These are phyloP conservation scores for Oxytorus armatus DNA, from an alignment of 2,888 invertebrate species.

Conservation along the genomic window DNA sequence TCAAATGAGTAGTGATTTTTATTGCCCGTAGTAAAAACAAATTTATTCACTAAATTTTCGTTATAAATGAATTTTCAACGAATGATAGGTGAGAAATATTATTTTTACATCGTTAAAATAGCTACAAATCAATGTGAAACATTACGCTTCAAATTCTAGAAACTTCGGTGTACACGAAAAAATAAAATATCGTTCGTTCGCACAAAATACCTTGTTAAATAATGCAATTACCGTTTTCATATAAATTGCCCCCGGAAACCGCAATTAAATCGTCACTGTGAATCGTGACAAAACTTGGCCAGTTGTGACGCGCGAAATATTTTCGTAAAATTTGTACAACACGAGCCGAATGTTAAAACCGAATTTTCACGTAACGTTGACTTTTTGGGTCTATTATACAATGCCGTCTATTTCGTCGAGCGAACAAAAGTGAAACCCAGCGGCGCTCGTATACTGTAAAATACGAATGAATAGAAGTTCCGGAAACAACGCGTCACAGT, in stretches of 20 bases:
- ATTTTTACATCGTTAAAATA: too few relatives aligned
- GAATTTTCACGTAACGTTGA: slow-evolving; percentile 17
- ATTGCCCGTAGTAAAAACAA: too few relatives aligned
- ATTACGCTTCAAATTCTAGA: too few relatives aligned
- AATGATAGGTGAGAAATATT: background rate
- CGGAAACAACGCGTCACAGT: slow-evolving; percentile 43
- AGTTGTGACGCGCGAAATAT: background rate
- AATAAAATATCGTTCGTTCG: too few relatives aligned
- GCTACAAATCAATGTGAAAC: too few relatives aligned
- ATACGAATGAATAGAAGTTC: slow-evolving; percentile 41
- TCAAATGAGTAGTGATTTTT: too few relatives aligned
- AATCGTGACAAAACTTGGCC: background rate
- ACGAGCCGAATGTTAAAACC: slow-evolving; percentile 16
- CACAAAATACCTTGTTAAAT: too few relatives aligned
- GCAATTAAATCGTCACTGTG: background rate
- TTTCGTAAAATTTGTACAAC: background rate
- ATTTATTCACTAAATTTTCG: too few relatives aligned
- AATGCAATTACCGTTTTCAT: too few relatives aligned
- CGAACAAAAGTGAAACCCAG: slow-evolving; percentile 22
- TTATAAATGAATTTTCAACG: background rate
- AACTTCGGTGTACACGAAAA: too few relatives aligned
- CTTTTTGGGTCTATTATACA: background rate
- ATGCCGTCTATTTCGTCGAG: background rate
- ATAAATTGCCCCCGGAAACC: too few relatives aligned
- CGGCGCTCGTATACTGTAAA: slow-evolving; percentile 15